A percentile compares a stretch with the other conserved stretches of the same genome.
Conservation (phyloP, 2,113 vertebrate genomes). For the Pao palembangensis region DNA sequence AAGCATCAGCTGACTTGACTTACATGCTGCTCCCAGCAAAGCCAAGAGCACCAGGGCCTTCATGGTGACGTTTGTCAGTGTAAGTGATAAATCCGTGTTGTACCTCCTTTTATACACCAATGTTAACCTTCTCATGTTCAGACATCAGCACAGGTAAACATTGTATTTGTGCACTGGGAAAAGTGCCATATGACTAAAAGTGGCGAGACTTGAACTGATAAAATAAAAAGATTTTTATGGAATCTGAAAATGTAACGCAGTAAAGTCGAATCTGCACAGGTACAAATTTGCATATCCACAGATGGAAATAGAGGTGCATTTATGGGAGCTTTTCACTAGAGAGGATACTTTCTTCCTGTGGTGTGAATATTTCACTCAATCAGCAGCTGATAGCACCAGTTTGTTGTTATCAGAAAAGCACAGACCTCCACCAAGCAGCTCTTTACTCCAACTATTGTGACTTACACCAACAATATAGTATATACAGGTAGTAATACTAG, state of each 20-base stretch:
- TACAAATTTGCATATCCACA: too few relatives aligned
- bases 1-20: neutral
- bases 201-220: slow-evolving; percentile 31
- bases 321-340: too few relatives aligned
- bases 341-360: too few relatives aligned
- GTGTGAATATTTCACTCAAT: too few relatives aligned
- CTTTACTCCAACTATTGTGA: too few relatives aligned
- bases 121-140: neutral
- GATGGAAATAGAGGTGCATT: too few relatives aligned
- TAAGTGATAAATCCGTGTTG: neutral
- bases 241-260: neutral
- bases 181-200: slow-evolving; percentile 36
- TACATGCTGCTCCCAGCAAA: slow-evolving; percentile 64
- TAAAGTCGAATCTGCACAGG: too few relatives aligned
- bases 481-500: too few relatives aligned
- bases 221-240: neutral
- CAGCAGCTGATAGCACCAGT: too few relatives aligned
- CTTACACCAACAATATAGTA: too few relatives aligned
- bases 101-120: slow-evolving; percentile 24
- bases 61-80: slow-evolving; percentile 41
- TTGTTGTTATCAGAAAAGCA: too few relatives aligned
- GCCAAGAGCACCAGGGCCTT: slow-evolving; percentile 63
- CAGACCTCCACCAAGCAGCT: too few relatives aligned
- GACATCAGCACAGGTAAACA: slow-evolving; percentile 3
- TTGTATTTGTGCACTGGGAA: slow-evolving; percentile 39